Evolutionary conservation across 2,888 invertebrate genomes (phyloP).

Genomic region (Deilephila porcellus): DNA sequence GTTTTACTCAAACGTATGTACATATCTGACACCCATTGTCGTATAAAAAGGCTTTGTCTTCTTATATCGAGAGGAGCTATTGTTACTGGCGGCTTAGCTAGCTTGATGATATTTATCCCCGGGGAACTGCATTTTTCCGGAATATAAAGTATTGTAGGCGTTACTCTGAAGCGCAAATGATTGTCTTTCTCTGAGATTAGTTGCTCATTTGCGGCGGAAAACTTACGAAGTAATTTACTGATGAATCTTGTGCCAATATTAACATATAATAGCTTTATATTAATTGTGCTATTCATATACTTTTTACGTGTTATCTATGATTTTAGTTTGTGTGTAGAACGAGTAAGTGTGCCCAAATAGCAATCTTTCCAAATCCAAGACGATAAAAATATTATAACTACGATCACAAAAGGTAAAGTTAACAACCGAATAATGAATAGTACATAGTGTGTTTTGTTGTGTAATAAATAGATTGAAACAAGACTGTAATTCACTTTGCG

Average conservation of each 20-base stretch:
- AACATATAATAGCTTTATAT: no score
- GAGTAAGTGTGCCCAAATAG: no score
- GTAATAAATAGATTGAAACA: background rate
- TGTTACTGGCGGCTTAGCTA: background rate
- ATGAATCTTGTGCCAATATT: no score
- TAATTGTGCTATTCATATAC: no score
- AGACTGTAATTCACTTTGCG: background rate
- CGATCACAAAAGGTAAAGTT: background rate
- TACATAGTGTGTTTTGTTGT: background rate
- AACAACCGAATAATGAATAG: background rate
- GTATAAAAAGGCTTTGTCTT: slow-evolving; percentile 8
- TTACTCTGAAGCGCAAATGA: background rate
- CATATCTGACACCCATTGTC: slow-evolving; percentile 7
- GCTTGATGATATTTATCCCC: background rate
- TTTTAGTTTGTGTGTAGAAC: no score
- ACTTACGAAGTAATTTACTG: no score
- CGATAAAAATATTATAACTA: background rate
- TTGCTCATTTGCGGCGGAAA: background rate
- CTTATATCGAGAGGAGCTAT: slow-evolving; percentile 1
- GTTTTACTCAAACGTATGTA: background rate
- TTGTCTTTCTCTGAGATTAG: background rate
- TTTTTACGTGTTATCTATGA: no score
- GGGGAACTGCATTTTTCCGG: background rate
- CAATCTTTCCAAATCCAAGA: background rate
- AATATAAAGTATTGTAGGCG: background rate